phyloP scores from a whole-genome alignment of 2,888 invertebrate species.

The Andrena bicolor region DNA sequence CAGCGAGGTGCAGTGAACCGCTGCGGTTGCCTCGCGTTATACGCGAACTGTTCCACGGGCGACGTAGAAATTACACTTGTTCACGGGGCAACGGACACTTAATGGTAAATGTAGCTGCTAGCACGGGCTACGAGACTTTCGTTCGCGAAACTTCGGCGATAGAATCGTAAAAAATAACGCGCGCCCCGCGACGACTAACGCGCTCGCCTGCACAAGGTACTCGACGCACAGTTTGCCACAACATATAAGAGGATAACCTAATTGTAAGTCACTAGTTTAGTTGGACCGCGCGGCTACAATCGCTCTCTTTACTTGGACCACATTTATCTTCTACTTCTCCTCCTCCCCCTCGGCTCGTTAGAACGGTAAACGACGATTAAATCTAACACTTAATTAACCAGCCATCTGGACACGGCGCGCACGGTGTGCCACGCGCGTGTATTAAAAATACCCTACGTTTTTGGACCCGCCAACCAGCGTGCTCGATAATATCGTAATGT shows the following conservation, averaged over 20 bases:
- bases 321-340: conserved; percentile 19
- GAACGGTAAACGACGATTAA: conserved; percentile 52
- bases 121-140: background rate
- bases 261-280: conserved; percentile 70
- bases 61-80: conserved; percentile 35
- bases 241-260: conserved; percentile 39
- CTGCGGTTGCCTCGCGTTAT: background rate
- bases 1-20: background rate
- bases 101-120: conserved; percentile 11
- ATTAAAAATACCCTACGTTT: conserved; percentile 83
- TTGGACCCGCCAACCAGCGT: conserved; percentile 85
- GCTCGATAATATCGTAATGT: conserved; percentile 73
- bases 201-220: background rate
- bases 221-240: background rate
- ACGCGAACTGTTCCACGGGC: background rate
- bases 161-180: conserved; percentile 44
- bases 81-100: conserved; percentile 13
- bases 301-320: conserved; percentile 68
- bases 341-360: conserved; percentile 31
- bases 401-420: conserved; percentile 40
- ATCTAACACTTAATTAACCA: conserved; percentile 61
- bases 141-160: conserved; percentile 6
- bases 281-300: conserved; percentile 76
- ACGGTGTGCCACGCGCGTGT: conserved; percentile 45
- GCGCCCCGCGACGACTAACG: background rate